Conservation (phyloP, 2,113 vertebrate species). For the Irena cyanogastra region DNA sequence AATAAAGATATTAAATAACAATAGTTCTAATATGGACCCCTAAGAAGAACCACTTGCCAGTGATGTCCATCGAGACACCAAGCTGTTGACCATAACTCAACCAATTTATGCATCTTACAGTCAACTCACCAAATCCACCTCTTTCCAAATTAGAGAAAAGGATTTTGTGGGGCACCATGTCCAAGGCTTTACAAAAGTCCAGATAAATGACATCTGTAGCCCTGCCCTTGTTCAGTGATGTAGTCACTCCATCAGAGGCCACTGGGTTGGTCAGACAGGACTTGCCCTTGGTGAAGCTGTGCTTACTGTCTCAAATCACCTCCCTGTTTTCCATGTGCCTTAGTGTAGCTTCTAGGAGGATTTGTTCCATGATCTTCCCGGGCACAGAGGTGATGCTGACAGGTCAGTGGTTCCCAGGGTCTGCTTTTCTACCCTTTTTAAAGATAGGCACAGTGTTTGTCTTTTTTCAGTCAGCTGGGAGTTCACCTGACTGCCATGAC, state of each 20-base stretch:
- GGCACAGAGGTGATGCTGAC: not conserved
- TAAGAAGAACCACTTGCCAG: not conserved
- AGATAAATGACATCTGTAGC: not conserved
- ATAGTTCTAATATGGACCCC: not conserved
- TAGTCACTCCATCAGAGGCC: not conserved
- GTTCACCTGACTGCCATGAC: not conserved
- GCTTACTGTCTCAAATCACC: not conserved
- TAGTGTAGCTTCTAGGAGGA: not conserved
- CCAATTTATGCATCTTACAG: not conserved
- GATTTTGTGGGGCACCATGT: not conserved
- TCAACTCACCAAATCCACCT: not conserved
- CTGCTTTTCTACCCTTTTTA: not conserved
- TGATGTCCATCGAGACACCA: not conserved
- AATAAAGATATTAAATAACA: not conserved
- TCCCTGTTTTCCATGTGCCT: not conserved
- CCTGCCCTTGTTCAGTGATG: not conserved
- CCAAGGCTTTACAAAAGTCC: not conserved
- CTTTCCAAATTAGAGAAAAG: not conserved
- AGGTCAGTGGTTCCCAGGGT: not conserved
- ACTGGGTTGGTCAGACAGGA: not conserved
- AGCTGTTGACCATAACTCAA: not conserved
- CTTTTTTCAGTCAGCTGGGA: not conserved
- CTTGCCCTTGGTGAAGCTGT: not conserved
- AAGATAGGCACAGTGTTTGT: not conserved
- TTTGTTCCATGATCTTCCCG: not conserved